Conservation (phyloP, 2,113 vertebrate species). For the Brevimyrus niger region DNA sequence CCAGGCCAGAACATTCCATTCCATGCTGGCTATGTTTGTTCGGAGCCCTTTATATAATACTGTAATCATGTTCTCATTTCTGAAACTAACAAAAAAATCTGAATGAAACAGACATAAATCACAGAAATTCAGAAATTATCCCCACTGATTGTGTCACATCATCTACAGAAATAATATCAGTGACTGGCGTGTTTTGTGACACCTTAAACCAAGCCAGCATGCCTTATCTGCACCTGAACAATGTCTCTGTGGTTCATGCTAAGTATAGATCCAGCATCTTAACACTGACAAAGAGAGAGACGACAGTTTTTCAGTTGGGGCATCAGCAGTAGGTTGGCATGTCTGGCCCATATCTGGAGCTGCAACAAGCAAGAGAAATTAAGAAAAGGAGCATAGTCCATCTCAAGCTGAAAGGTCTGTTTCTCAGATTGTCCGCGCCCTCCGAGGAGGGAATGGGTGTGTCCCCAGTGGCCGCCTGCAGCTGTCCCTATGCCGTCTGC, state of each 20-base stretch:
- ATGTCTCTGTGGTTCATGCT: not conserved
- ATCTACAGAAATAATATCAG: not conserved
- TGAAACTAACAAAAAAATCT: not conserved
- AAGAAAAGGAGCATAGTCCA: not conserved
- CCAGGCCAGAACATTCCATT: not conserved
- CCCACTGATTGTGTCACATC: not conserved
- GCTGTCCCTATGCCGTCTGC: not conserved
- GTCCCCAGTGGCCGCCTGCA: not conserved
- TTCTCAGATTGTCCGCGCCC: not conserved
- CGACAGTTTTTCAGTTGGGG: not conserved
- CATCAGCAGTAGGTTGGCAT: not conserved
- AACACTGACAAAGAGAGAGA: not conserved
- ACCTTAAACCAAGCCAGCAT: not conserved
- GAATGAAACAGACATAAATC: not conserved
- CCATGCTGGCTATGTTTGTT: not conserved
- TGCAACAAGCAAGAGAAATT: not conserved
- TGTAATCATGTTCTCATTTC: not conserved
- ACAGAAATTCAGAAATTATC: not conserved
- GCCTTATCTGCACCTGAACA: not conserved
- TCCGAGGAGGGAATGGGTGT: not conserved
- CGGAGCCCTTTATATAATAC: not conserved
- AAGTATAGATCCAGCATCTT: not conserved
- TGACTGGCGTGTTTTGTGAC: not conserved
- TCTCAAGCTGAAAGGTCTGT: not conserved
- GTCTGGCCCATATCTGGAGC: not conserved